These are phyloP conservation scores for Salmo trutta DNA, from an alignment of 2,797 vertebrate species.

Conservation along the genomic window DNA sequence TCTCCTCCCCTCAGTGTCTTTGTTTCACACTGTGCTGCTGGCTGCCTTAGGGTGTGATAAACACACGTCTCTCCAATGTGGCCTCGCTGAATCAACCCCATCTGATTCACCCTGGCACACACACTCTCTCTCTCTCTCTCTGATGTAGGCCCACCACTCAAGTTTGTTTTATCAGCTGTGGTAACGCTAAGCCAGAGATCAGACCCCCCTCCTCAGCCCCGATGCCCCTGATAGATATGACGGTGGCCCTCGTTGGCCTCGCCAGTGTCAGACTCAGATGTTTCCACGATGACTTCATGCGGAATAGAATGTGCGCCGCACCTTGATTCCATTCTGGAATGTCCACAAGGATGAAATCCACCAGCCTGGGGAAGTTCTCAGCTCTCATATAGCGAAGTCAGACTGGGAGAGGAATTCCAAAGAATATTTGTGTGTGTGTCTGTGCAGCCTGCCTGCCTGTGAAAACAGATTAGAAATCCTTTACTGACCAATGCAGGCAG, in stretches of 20 bases:
- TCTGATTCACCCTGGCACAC: background rate
- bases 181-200: constrained; percentile 26
- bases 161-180: constrained; percentile 63
- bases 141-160: constrained; percentile 18
- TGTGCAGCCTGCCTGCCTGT: constrained; percentile 45
- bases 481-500: constrained; percentile 51
- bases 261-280: constrained; percentile 21
- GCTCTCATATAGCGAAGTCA: constrained; percentile 18
- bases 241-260: constrained; percentile 2
- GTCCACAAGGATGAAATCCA: constrained; percentile 40
- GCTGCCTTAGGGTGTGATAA: constrained; percentile 36
- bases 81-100: constrained; percentile 37
- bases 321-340: constrained; percentile 44
- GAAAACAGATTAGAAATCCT: constrained; percentile 69
- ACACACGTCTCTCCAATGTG: constrained; percentile 28
- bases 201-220: constrained; percentile 4
- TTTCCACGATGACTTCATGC: constrained; percentile 38
- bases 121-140: background rate
- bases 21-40: constrained; percentile 51
- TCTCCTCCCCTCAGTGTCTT: constrained; percentile 44
- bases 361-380: constrained; percentile 30
- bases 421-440: constrained; percentile 49
- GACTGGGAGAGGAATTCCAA: constrained; percentile 61
- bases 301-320: constrained; percentile 30
- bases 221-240: constrained; percentile 43